A percentile compares a stretch with the other conserved stretches of the same genome.
Conservation (phyloP, 64 coral and sea anemone species). For the Porites australiensis region DNA sequence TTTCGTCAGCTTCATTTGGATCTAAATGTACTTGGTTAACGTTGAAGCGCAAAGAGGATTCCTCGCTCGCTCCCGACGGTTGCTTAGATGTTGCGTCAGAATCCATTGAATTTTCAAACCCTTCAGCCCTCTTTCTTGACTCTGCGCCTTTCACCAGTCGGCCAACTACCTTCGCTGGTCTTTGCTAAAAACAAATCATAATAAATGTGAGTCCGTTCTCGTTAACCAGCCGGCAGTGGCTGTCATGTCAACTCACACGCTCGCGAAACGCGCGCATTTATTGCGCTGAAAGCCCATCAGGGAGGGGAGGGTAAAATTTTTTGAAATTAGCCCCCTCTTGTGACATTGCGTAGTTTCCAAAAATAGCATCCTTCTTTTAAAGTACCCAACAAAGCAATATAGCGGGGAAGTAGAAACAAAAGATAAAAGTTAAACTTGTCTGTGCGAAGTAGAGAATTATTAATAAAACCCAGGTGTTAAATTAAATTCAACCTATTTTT, state of each 20-base stretch:
- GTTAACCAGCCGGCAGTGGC: not conserved
- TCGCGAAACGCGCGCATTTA: not conserved
- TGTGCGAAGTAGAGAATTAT: not conserved
- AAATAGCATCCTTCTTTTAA: no score
- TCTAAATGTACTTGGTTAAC: constrained; percentile 23
- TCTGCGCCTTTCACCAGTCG: not conserved
- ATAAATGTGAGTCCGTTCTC: not conserved
- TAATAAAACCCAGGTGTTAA: not conserved
- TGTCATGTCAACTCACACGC: not conserved
- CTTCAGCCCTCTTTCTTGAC: not conserved
- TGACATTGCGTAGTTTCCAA: no score
- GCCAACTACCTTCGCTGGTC: not conserved
- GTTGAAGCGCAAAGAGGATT: constrained; percentile 8
- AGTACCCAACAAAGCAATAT: no score
- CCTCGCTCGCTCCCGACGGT: not conserved
- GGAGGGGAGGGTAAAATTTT: constrained; percentile 8
- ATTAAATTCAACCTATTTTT: not conserved
- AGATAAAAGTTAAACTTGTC: not conserved
- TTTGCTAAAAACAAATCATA: constrained; percentile 31
- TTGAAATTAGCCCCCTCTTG: not conserved
- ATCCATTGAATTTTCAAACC: constrained; percentile 2
- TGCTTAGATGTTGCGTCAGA: not conserved
- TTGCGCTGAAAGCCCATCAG: not conserved
- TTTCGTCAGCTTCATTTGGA: not conserved
- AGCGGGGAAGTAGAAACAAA: no score